phyloP scores from a whole-genome alignment of 2,888 invertebrate species.

The Trichogramma evanescens region DNA sequence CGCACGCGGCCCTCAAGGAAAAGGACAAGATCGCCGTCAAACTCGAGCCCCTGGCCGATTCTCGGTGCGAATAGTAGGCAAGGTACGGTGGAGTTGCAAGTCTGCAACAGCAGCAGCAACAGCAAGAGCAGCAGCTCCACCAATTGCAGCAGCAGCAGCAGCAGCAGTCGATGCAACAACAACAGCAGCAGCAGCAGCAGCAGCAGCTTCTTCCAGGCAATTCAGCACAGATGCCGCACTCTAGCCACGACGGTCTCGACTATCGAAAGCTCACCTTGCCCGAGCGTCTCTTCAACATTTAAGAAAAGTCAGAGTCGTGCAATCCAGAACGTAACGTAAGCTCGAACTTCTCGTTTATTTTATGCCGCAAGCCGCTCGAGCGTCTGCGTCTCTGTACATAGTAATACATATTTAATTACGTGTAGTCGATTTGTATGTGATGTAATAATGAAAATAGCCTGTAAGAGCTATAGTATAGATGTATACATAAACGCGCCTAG shows the following conservation, averaged over 20 bases:
- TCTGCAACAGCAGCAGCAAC: neutral
- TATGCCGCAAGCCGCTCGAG: too few species aligned
- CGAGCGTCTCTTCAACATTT: conserved; percentile 20
- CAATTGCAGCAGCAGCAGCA: neutral
- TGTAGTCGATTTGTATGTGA: too few species aligned
- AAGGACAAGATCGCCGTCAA: conserved; percentile 58
- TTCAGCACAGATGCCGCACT: neutral
- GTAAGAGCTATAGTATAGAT: too few species aligned
- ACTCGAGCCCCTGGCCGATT: conserved; percentile 63
- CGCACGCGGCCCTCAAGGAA: conserved; percentile 43
- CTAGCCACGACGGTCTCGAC: conserved; percentile 14
- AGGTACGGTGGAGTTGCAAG: conserved; percentile 24
- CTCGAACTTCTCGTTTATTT: too few species aligned
- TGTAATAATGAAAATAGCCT: too few species aligned
- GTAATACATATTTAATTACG: too few species aligned
- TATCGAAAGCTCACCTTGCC: conserved; percentile 16
- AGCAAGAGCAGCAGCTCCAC: conserved; percentile 1
- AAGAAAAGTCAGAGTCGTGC: neutral
- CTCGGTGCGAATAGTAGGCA: conserved; percentile 55
- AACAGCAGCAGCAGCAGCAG: conserved; percentile 3
- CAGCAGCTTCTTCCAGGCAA: neutral
- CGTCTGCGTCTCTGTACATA: too few species aligned
- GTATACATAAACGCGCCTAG: too few species aligned
- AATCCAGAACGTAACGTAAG: too few species aligned
- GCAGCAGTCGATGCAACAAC: neutral